These are phyloP conservation scores for Diplodus sargus DNA, from an alignment of 2,797 vertebrate genomes.

Conservation along the genomic window DNA sequence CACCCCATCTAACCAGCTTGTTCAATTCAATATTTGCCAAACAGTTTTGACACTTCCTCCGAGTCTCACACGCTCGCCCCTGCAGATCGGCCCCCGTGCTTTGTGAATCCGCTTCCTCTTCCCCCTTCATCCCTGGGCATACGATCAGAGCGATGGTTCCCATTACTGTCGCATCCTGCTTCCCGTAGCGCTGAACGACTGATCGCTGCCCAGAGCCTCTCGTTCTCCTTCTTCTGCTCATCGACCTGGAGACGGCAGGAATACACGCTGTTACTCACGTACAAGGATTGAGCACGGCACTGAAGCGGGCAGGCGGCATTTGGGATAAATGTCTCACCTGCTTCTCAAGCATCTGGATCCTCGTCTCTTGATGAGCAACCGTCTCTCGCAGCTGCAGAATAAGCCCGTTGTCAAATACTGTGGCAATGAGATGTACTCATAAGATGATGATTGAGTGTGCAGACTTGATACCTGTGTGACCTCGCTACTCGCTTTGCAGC, in stretches of 20 bases:
- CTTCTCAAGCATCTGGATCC: conserved; percentile 85
- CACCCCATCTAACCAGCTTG: conserved; percentile 29
- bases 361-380: conserved; percentile 77
- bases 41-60: conserved; percentile 47
- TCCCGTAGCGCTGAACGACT: conserved; percentile 58
- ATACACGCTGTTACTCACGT: background rate
- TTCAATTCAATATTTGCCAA: conserved; percentile 33
- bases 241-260: conserved; percentile 68
- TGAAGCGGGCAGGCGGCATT: background rate
- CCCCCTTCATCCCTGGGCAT: conserved; percentile 51
- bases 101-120: conserved; percentile 58
- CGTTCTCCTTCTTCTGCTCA: conserved; percentile 85
- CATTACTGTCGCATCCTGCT: conserved; percentile 63
- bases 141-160: conserved; percentile 60
- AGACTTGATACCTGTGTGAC: conserved; percentile 85
- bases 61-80: conserved; percentile 75
- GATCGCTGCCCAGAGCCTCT: conserved; percentile 84
- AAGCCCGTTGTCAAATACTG: conserved; percentile 13
- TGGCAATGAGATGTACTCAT: background rate
- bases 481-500: conserved; percentile 84
- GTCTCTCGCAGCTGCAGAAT: conserved; percentile 81
- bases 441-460: conserved; percentile 1
- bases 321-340: conserved; percentile 73
- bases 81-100: conserved; percentile 69
- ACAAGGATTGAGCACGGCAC: background rate